These are phyloP conservation scores for Oasisia sp. DNA, from an alignment of 2,888 invertebrate genomes.

Conservation along the genomic window DNA sequence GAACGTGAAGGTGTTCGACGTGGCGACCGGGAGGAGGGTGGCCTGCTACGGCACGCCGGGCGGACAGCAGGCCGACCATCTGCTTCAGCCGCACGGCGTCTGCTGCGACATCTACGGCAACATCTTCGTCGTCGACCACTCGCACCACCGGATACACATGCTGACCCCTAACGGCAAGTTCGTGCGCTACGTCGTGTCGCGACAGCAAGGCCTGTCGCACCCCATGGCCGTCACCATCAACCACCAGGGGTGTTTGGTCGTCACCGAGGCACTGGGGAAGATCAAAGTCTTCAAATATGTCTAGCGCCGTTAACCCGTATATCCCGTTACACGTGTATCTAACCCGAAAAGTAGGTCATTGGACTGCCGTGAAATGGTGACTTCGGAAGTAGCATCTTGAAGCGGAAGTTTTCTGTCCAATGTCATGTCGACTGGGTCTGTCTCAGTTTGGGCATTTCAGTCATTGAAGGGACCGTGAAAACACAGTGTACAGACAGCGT, in stretches of 20 bases:
- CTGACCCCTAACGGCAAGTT: constrained; percentile 55
- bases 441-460: background rate
- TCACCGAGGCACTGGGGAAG: constrained; percentile 60
- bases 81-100: constrained; percentile 57
- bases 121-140: constrained; percentile 57
- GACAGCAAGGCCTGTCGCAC: constrained; percentile 53
- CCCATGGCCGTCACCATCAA: constrained; percentile 55
- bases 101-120: constrained; percentile 56
- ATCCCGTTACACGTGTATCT: background rate
- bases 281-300: constrained; percentile 54
- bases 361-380: background rate
- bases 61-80: constrained; percentile 45
- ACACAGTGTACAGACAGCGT: background rate
- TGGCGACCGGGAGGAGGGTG: constrained; percentile 43
- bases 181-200: constrained; percentile 49
- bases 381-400: background rate
- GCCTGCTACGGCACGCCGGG: constrained; percentile 53
- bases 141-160: constrained; percentile 56
- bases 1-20: constrained; percentile 52
- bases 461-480: background rate
- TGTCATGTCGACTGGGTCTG: background rate
- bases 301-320: background rate
- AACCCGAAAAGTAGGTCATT: background rate
- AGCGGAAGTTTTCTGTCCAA: background rate
- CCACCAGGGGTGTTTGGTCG: constrained; percentile 50